phyloP scores from a whole-genome alignment of 2,113 vertebrate species.

The Anthoscopus minutus region DNA sequence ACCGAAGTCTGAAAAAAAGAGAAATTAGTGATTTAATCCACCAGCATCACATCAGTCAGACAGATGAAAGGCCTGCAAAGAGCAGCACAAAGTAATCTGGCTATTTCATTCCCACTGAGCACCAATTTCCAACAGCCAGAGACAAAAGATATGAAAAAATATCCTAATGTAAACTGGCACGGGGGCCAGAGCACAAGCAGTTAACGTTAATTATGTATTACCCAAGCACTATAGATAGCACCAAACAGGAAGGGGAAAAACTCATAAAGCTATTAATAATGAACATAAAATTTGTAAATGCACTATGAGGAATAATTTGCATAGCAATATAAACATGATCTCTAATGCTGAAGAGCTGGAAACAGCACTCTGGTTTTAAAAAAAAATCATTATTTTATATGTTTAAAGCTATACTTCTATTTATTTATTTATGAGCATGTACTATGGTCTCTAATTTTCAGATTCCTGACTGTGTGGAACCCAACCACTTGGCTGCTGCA shows the following conservation, averaged over 20 bases:
- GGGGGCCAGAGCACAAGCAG: conserved; percentile 52
- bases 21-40: neutral
- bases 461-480: neutral
- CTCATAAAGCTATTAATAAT: conserved; percentile 77
- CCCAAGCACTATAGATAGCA: conserved; percentile 70
- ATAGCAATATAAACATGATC: conserved; percentile 72
- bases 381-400: conserved; percentile 59
- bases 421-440: conserved; percentile 76
- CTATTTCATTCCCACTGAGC: conserved; percentile 40
- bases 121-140: conserved; percentile 47
- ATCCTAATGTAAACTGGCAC: conserved; percentile 54
- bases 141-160: conserved; percentile 48
- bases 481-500: neutral
- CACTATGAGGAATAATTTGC: conserved; percentile 77
- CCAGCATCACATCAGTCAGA: neutral
- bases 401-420: conserved; percentile 41
- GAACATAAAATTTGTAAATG: conserved; percentile 76
- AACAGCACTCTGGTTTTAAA: conserved; percentile 24
- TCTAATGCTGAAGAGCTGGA: conserved; percentile 56
- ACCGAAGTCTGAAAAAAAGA: neutral
- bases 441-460: conserved; percentile 31
- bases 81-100: conserved; percentile 5
- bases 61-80: conserved; percentile 13
- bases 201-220: conserved; percentile 78
- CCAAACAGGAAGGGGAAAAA: conserved; percentile 60